Percentiles rank a stretch among this genome's conserved stretches.
phyloP scores from a whole-genome alignment of 2,888 invertebrate genomes.

The Sarcophaga subvicina region DNA sequence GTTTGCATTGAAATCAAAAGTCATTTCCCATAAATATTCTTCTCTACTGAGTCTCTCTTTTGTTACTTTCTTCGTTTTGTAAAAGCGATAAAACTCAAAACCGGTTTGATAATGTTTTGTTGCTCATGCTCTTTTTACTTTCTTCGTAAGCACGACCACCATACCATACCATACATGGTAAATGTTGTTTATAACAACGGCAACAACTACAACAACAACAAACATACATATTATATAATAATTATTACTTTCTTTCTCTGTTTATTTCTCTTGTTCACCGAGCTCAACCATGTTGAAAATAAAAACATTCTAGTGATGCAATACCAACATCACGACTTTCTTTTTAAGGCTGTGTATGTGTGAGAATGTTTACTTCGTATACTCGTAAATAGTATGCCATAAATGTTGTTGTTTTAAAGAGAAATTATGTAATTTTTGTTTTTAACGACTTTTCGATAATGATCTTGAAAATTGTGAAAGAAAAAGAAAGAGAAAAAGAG shows the following conservation, averaged over 20 bases:
- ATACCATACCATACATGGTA: background rate
- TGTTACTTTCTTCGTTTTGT: constrained; percentile 34
- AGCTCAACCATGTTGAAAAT: too few species aligned
- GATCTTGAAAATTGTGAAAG: background rate
- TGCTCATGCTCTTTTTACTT: constrained; percentile 34
- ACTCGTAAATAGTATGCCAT: too few species aligned
- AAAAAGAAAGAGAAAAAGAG: too few species aligned
- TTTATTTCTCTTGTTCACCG: background rate
- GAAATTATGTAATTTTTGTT: background rate
- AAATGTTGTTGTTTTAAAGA: background rate
- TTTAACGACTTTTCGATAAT: background rate
- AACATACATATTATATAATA: background rate
- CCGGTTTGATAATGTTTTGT: background rate
- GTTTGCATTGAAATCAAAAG: constrained; percentile 59
- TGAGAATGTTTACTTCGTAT: too few species aligned
- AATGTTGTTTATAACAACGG: background rate
- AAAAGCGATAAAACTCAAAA: too few species aligned
- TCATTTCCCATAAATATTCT: constrained; percentile 34
- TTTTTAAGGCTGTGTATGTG: too few species aligned
- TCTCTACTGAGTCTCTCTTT: background rate
- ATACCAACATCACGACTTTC: too few species aligned
- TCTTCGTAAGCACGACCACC: constrained; percentile 29
- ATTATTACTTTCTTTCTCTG: constrained; percentile 40
- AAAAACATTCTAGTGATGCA: too few species aligned
- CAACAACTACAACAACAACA: too few species aligned